Evolutionary conservation across 2,888 invertebrate species (phyloP).

Genomic region (Brachyptera putata): DNA sequence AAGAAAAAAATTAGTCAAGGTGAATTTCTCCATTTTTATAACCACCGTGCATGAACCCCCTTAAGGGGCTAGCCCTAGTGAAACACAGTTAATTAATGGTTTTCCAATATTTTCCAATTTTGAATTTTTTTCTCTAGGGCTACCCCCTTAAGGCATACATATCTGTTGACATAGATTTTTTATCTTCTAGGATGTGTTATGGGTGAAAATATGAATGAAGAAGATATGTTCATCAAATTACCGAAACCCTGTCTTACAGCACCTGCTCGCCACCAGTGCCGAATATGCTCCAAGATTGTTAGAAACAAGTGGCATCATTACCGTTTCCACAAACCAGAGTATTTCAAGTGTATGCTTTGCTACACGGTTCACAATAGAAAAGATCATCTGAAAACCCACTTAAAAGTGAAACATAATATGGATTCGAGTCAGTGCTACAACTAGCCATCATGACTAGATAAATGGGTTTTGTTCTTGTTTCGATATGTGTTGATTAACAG

Average conservation of each 20-base stretch:
- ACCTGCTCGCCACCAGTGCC: constrained; percentile 74
- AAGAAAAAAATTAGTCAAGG: too few relatives aligned
- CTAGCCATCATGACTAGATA: too few relatives aligned
- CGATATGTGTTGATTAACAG: too few relatives aligned
- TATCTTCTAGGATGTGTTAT: constrained; percentile 14
- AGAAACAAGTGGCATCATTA: constrained; percentile 38
- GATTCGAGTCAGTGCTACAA: too few relatives aligned
- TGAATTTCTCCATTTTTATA: too few relatives aligned
- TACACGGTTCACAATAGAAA: constrained; percentile 37
- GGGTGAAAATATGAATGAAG: constrained; percentile 13
- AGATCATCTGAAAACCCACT: constrained; percentile 40
- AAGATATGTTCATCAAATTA: constrained; percentile 27
- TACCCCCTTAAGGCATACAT: not conserved
- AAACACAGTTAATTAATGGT: too few relatives aligned
- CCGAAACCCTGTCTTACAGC: constrained; percentile 47
- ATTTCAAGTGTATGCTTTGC: constrained; percentile 34
- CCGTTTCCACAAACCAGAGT: constrained; percentile 35
- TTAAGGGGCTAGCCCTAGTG: too few relatives aligned
- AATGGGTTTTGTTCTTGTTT: too few relatives aligned
- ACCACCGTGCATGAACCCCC: too few relatives aligned
- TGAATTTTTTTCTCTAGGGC: too few relatives aligned
- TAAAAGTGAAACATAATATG: constrained; percentile 36
- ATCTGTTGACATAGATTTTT: constrained; percentile 7
- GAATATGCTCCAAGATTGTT: constrained; percentile 66
- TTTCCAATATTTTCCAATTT: too few relatives aligned